phyloP scores from a whole-genome alignment of 2,113 vertebrate species.

The Corythaeola cristata region DNA sequence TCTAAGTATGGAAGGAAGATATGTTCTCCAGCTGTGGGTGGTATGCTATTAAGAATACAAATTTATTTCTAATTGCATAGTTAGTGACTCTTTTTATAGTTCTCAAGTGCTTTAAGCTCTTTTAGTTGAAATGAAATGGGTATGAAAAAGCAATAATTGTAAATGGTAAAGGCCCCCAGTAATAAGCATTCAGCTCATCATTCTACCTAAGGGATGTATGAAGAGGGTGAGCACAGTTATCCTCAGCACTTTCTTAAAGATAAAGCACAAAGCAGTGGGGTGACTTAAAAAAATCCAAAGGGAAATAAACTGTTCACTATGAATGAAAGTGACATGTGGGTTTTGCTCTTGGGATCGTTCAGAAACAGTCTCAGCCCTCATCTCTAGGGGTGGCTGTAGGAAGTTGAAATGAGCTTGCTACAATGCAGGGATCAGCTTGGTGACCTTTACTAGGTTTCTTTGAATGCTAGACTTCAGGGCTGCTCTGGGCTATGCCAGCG shows the following conservation, averaged over 20 bases:
- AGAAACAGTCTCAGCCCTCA: neutral
- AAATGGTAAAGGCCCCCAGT: neutral
- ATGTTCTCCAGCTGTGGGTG: conserved; percentile 18
- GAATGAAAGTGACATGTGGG: neutral
- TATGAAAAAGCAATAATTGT: neutral
- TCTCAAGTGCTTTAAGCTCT: conserved; percentile 9
- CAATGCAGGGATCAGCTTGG: neutral
- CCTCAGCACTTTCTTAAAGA: neutral
- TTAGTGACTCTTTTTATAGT: neutral
- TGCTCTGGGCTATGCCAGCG: neutral
- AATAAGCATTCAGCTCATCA: neutral
- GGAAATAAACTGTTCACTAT: neutral
- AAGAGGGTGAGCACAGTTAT: neutral
- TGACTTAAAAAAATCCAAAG: neutral
- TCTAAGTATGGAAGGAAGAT: neutral
- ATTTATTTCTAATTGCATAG: conserved; percentile 13
- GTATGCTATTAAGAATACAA: conserved; percentile 20
- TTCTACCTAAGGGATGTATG: neutral
- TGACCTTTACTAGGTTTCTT: conserved; percentile 27
- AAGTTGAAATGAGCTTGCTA: neutral
- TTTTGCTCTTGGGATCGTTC: neutral
- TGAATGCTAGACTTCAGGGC: neutral
- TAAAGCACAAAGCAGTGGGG: neutral
- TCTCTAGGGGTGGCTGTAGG: neutral
- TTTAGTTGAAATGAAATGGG: conserved; percentile 5